Base-by-base conservation (phyloP, 2,888 invertebrate genomes). In the Drosophila greeni region DNA sequence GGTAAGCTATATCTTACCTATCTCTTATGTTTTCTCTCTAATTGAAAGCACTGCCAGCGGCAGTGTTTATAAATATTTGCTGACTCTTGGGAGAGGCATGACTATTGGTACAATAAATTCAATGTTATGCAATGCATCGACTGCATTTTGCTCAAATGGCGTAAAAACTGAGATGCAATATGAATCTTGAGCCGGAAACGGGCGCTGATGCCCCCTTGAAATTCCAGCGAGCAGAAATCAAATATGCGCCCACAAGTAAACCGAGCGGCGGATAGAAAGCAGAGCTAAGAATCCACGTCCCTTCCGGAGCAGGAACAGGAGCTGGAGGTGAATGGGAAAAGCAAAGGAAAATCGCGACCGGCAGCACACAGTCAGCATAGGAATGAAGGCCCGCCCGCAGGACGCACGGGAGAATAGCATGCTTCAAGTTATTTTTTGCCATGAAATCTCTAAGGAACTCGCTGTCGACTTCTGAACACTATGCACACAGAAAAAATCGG, bases 291-390 rank as follows among this genome's bases (percentile, higher is more conserved):
- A 70, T 62, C 40, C 68, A 62, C 73, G 66, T 61, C 53, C 48
- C 29, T 45, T 47, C 43, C 45, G 40, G 33, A 37, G 23, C 54
- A 55, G 60, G 42, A 29, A 42, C 36, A 26, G 53, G 12, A 49
- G 42, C 20, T 9, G 42, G 26, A 49, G 66, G 53, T 26, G 56
- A 65, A 36, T 58, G 43, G 36, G 8, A 20, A 53, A 33, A 45
- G 57, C 23, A 48, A 24, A 49, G 39, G 56, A 49, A 54, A 76
- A 66, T 72, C 73, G 78, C 74, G 73, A 70, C 77, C 71, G 66
- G 60, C 54, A 51, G 62, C 75, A 76, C 78, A 80, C 78, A 77
- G 66, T 58, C 70, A 69, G 79, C 74, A 79, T 76, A 75, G 69
- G 69, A 81, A 78, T 81, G 81, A 78, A 56, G 62, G 68, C 58